These are phyloP conservation scores for Geopemphigus sp. DNA, from an alignment of 1,140 invertebrate species.

Conservation along the genomic window DNA sequence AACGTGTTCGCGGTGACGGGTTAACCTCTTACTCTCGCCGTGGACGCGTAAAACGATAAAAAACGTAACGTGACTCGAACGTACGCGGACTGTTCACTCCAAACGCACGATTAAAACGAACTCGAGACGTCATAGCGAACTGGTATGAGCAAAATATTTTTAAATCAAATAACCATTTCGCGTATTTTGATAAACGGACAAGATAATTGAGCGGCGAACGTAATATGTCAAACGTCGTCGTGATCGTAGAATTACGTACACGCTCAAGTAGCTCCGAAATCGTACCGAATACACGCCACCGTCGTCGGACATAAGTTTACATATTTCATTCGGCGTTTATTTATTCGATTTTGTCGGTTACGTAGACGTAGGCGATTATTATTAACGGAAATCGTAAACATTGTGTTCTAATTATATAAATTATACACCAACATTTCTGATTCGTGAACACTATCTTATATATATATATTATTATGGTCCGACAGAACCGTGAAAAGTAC, in stretches of 20 bases:
- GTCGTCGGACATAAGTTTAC: background rate
- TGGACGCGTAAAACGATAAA: too few relatives aligned
- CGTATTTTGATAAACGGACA: background rate
- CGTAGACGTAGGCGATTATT: background rate
- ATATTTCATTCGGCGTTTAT: background rate
- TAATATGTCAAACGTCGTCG: background rate
- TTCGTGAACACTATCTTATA: background rate
- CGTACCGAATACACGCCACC: too few relatives aligned
- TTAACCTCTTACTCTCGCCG: too few relatives aligned
- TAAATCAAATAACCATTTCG: background rate
- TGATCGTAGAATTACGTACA: background rate
- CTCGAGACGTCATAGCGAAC: background rate
- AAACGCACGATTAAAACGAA: background rate
- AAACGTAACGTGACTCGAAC: too few relatives aligned
- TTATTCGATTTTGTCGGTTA: background rate
- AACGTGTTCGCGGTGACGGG: too few relatives aligned
- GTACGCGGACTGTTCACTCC: too few relatives aligned
- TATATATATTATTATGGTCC: too few relatives aligned
- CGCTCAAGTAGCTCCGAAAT: background rate
- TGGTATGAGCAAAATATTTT: background rate
- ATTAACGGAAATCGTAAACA: slow-evolving; percentile 6
- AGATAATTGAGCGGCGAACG: background rate
- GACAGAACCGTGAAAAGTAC: too few relatives aligned
- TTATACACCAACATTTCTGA: slow-evolving; percentile 19
- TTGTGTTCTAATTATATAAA: background rate